Evolutionary conservation across 2,888 invertebrate genomes (phyloP).

Genomic region (Pediacus dermestoides): DNA sequence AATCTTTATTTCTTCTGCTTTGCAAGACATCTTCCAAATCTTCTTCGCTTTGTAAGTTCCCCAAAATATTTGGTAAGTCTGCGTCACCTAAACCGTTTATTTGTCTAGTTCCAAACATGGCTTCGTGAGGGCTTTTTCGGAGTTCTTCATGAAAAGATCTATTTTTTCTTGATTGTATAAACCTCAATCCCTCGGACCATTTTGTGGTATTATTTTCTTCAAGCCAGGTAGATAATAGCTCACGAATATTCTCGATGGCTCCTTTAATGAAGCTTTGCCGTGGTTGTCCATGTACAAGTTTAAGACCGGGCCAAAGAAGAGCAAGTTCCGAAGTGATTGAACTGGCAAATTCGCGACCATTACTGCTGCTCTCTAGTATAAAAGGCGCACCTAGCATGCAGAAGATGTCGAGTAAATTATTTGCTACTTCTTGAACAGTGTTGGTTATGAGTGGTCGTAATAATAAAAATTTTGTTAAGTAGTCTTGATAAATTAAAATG

Average conservation of each 20-base stretch:
- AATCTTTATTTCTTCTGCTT: neutral
- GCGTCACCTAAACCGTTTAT: conserved; percentile 9
- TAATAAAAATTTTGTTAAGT: conserved; percentile 40
- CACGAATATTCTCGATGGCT: conserved; percentile 27
- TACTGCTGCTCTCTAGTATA: conserved; percentile 39
- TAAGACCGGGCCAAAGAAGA: conserved; percentile 28
- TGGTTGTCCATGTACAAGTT: conserved; percentile 32
- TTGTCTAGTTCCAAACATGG: conserved; percentile 10
- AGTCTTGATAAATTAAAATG: conserved; percentile 40
- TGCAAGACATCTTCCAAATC: neutral
- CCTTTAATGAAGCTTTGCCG: conserved; percentile 20
- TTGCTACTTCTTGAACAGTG: conserved; percentile 37
- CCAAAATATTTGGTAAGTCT: conserved; percentile 1
- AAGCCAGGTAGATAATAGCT: conserved; percentile 16
- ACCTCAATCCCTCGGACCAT: conserved; percentile 12
- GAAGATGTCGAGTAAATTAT: conserved; percentile 40
- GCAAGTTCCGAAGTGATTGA: conserved; percentile 27
- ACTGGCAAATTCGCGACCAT: conserved; percentile 39
- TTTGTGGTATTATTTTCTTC: conserved; percentile 9
- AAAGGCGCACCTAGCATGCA: conserved; percentile 37
- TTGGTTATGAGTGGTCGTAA: conserved; percentile 37
- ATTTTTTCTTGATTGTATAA: conserved; percentile 10
- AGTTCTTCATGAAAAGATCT: conserved; percentile 9
- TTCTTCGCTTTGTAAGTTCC: conserved; percentile 2
- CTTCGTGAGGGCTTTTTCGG: conserved; percentile 9